Conservation (phyloP, 1,140 invertebrate genomes). For the Sycobia sp. region DNA sequence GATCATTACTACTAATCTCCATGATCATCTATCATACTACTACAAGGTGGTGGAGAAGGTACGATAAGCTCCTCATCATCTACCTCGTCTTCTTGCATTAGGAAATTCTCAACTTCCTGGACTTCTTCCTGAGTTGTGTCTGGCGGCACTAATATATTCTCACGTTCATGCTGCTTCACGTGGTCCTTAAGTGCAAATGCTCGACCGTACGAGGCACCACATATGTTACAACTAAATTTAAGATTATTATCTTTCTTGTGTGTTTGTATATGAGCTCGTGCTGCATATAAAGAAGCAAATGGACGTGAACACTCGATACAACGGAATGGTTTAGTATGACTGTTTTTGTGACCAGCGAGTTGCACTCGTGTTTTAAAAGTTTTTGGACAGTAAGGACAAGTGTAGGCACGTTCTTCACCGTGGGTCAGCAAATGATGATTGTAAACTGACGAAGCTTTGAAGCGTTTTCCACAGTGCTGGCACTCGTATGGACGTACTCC, state of each 20-base stretch:
- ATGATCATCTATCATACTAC: too few relatives aligned
- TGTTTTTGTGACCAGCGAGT: conserved; percentile 76
- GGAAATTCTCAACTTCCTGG: conserved; percentile 46
- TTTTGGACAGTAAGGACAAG: conserved; percentile 75
- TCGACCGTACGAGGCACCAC: conserved; percentile 75
- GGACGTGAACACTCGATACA: conserved; percentile 73
- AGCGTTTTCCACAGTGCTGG: conserved; percentile 73
- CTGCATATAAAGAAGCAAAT: conserved; percentile 75
- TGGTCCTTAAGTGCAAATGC: conserved; percentile 75
- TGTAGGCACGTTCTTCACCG: conserved; percentile 72
- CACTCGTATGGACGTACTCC: conserved; percentile 76
- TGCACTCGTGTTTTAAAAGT: conserved; percentile 78
- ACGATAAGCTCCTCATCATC: conserved; percentile 49
- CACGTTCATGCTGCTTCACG: conserved; percentile 65
- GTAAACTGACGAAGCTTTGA: conserved; percentile 76
- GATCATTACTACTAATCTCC: too few relatives aligned
- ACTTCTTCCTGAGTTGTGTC: conserved; percentile 54
- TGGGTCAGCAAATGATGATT: conserved; percentile 76
- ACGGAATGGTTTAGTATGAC: conserved; percentile 76
- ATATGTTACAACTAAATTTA: conserved; percentile 72
- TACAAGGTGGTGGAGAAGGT: conserved; percentile 38
- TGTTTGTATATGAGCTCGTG: conserved; percentile 72
- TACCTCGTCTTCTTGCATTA: conserved; percentile 47
- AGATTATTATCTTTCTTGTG: conserved; percentile 73
- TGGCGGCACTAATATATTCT: conserved; percentile 47